Conservation (phyloP, 2,888 invertebrate genomes). For the Hypomecis punctinalis region DNA sequence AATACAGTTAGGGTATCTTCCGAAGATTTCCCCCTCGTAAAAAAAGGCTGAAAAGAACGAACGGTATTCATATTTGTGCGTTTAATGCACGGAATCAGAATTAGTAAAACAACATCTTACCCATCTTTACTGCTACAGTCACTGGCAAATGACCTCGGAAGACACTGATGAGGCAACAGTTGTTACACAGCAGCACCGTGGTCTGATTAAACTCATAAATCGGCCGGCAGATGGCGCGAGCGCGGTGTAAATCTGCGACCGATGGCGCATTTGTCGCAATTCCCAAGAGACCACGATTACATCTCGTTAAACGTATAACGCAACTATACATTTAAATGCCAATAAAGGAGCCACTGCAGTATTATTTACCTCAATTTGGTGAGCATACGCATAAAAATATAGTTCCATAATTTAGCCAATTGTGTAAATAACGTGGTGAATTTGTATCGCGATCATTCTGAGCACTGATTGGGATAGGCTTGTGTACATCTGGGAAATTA, state of each 20-base stretch:
- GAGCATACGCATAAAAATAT: neutral
- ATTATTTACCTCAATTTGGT: neutral
- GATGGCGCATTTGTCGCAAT: conserved; percentile 81
- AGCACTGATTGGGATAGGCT: conserved; percentile 32
- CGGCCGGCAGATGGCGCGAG: conserved; percentile 77
- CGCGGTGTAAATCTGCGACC: conserved; percentile 79
- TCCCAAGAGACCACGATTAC: conserved; percentile 62
- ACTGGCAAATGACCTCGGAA: conserved; percentile 9
- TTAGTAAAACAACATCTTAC: neutral
- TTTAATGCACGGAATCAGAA: too few species aligned
- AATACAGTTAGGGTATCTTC: too few species aligned
- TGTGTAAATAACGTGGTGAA: neutral
- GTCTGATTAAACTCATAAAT: conserved; percentile 83
- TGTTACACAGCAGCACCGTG: conserved; percentile 27
- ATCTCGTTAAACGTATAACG: conserved; percentile 56
- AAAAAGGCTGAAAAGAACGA: too few species aligned
- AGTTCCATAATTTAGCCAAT: neutral
- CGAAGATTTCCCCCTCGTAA: too few species aligned
- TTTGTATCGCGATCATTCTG: conserved; percentile 53
- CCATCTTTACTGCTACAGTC: neutral
- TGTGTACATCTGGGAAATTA: conserved; percentile 26
- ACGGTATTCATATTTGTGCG: too few species aligned
- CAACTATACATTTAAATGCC: neutral
- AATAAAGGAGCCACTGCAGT: conserved; percentile 2
- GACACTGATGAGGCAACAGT: conserved; percentile 15